Base-by-base conservation (phyloP, 1,140 invertebrate genomes). In the Danaus plexippus region DNA sequence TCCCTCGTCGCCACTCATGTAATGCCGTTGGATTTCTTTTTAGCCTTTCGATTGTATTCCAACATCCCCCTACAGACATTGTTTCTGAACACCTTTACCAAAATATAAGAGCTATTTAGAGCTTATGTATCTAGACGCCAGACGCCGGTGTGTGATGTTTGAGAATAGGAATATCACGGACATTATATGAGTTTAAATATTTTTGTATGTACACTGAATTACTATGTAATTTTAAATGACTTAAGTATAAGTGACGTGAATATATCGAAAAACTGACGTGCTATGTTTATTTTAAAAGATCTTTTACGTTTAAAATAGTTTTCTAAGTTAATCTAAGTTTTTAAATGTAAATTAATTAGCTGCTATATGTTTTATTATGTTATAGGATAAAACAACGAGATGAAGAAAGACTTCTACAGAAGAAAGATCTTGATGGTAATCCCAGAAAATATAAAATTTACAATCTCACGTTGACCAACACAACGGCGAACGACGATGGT, bases 401-500 rank as follows among this genome's bases (percentile, higher is more conserved):
- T 11, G 62, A 70, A 57, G 67, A 68, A 49, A 59, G 55, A 9
- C 56, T 64, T 1, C 49, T 67, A 1, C 61, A 61, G 46, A 64
- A 65, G 13, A 72, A 68, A 59, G 74, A 81, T 48, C 47, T 64
- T 11, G 78, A 81, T 43, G 80, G 78, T 9, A 74, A 73, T 40
- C 58, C 54, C 5, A 66, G 58, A 8, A 78, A 75, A 43, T 70
- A 66, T 42, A 78, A 73, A 43, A 51, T 69, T 41, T 73, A 65
- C 6, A 78, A 72, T n/a, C 47, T 90, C 18, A 87, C 87, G n/a
- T 77, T 91, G 40, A 69, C 79, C 2, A 85, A 87, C 55, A 84
- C 87, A 9, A 89, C 79, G 2, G 74, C 86, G 43, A 76, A 80
- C 9, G 88, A 91, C 43, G 88, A 83, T 9, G 90, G 90, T 0